Conservation (phyloP, 1,140 invertebrate genomes). For the Atta cephalotes region DNA sequence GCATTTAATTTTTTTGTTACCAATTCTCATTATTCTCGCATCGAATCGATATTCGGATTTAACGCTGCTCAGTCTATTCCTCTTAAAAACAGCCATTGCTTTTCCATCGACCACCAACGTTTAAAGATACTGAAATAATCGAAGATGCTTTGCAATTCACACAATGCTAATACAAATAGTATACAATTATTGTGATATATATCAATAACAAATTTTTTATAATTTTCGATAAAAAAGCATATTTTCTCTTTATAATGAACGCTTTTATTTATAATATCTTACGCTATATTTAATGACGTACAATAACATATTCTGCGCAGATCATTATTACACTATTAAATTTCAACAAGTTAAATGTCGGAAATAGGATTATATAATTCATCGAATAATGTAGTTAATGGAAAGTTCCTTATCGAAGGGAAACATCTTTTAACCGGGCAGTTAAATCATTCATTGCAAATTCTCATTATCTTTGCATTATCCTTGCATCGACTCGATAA, state of each 20-base stretch:
- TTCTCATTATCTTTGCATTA: conserved; percentile 49
- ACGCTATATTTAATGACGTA: conserved; percentile 4
- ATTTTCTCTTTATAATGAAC: background rate
- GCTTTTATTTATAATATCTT: background rate
- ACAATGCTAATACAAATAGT: background rate
- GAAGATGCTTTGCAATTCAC: background rate
- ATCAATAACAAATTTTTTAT: background rate
- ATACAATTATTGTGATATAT: background rate
- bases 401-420: conserved; percentile 31
- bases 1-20: conserved; percentile 46
- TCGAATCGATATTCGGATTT: background rate
- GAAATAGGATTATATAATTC: conserved; percentile 52
- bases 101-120: background rate
- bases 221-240: background rate
- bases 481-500: conserved; percentile 45
- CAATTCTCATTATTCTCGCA: conserved; percentile 30
- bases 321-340: background rate
- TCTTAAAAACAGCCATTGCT: conserved; percentile 14
- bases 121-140: background rate
- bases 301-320: background rate
- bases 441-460: conserved; percentile 30
- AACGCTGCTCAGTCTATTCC: background rate
- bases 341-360: conserved; percentile 17
- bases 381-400: conserved; percentile 40
- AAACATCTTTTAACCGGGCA: conserved; percentile 20